Base-by-base conservation (phyloP, 2,888 invertebrate genomes). In the Drosophila neotestacea region DNA sequence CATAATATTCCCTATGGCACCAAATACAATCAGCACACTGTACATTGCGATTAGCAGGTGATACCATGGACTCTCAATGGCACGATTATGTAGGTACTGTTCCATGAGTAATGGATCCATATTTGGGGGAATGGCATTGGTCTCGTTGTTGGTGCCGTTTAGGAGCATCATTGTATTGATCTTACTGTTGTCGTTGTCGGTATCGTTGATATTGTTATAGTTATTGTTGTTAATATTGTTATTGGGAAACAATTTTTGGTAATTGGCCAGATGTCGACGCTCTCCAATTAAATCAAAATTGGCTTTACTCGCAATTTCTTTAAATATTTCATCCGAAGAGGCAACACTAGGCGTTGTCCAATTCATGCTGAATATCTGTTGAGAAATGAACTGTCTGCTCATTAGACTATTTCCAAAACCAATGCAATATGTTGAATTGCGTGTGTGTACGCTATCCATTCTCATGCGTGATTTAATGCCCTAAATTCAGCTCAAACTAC, bases 1-100 rank as follows among this genome's bases (percentile, higher is more conserved):
- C 50, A 98, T 93, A 9, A 95, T 95, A 93, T 98, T 98, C 48
- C 98, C 98, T 59, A 96, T 93, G 3, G 96, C 95, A 41, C 98
- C 98, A 59, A 97, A 95, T 11, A 96, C 92, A 68, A 97, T 97
- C 84, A 98, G 93, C 70, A 95, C 93, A 27, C 95, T 94, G 93
- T 97, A 97, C 88, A 95, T 94, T 0, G 94, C 93, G 52, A 96
- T 95, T 9, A 97, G 94, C 4, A 94, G 91, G 6, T 95, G 94
- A 88, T 95, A 94, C 34, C 95, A 95, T 0, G 95, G 94, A 71
- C 95, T 95, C 78, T 95, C 95, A 46, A 97, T 95, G 54, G 95
- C 95, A 56, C 95, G 94, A 92, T 96, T 96, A 67, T 94, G 93
- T 4, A 95, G 93, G 90, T 95, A 95, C 77, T 94, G 94, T 64